Conservation (phyloP, 1,140 invertebrate genomes). For the Lucilia sericata region DNA sequence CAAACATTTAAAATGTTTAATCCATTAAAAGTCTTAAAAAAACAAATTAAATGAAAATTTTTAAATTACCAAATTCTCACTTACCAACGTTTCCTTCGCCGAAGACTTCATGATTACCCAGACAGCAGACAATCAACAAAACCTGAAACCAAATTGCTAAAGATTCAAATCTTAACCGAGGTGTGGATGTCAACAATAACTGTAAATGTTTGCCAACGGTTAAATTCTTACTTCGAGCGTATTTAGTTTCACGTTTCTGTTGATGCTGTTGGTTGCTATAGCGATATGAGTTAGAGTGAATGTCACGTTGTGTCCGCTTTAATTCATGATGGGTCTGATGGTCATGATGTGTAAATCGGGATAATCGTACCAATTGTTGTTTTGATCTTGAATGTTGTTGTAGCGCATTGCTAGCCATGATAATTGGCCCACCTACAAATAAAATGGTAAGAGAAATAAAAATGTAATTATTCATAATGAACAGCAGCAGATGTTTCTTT, state of each 20-base stretch:
- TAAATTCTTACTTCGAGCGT: background rate
- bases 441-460: background rate
- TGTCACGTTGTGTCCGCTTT: background rate
- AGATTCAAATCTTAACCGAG: slow-evolving; percentile 2
- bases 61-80: background rate
- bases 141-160: slow-evolving; percentile 15
- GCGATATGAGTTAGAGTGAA: background rate
- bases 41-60: too few relatives aligned
- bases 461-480: background rate
- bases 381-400: slow-evolving; percentile 25
- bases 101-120: slow-evolving; percentile 18
- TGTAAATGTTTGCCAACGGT: background rate
- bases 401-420: slow-evolving; percentile 45
- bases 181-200: background rate
- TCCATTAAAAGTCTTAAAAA: too few relatives aligned
- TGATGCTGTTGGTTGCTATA: background rate
- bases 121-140: slow-evolving; percentile 21
- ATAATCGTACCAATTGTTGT: slow-evolving; percentile 28
- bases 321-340: background rate
- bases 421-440: slow-evolving; percentile 40
- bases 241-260: slow-evolving; percentile 2
- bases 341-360: background rate
- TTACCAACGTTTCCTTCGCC: slow-evolving; percentile 48
- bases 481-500: background rate
- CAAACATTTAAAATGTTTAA: too few relatives aligned